These are phyloP conservation scores for Chrysocyon brachyurus DNA, from an alignment of 2,797 vertebrate species.

Conservation along the genomic window DNA sequence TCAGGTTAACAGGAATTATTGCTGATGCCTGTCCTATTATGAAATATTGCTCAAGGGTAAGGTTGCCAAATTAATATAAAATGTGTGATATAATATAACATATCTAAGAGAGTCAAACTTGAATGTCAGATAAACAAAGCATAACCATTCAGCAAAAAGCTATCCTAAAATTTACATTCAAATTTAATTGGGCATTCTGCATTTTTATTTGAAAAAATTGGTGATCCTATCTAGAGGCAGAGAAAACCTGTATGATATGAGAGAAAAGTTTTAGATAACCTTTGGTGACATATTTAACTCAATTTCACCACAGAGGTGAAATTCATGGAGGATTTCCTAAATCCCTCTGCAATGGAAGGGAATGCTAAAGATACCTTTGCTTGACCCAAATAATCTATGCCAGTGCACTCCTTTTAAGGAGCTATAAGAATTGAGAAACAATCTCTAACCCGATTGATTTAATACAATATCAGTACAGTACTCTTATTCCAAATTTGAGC, in stretches of 20 bases:
- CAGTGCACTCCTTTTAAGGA: background rate
- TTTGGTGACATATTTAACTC: background rate
- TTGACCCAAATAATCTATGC: background rate
- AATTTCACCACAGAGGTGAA: background rate
- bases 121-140: constrained; percentile 5
- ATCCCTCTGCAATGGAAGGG: background rate
- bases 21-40: background rate
- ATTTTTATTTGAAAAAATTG: constrained; percentile 1
- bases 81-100: background rate
- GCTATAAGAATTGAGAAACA: background rate
- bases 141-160: background rate
- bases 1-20: background rate
- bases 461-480: background rate
- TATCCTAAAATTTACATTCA: background rate
- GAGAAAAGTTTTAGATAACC: background rate
- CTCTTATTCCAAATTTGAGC: background rate
- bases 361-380: background rate
- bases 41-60: background rate
- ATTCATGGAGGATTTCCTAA: background rate
- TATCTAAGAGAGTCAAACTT: background rate
- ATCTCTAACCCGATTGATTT: background rate
- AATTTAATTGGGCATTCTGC: background rate
- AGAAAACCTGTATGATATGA: background rate
- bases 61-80: background rate
- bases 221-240: background rate